phyloP scores from a whole-genome alignment of 2,888 invertebrate species.

The Sceliomorpha sp. region DNA sequence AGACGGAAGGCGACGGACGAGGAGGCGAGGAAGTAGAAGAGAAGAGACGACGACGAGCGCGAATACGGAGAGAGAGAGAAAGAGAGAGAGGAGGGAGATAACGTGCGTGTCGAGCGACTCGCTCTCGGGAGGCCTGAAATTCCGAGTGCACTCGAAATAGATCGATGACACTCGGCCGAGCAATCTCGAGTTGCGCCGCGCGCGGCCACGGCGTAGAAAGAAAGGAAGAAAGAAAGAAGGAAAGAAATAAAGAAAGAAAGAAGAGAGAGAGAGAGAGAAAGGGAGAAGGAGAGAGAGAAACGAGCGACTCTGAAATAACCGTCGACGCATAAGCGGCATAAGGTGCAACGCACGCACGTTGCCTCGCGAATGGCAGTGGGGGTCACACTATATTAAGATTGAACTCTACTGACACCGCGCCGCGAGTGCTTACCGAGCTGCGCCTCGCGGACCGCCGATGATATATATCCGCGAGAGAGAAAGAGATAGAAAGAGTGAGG shows the following conservation, averaged over 20 bases:
- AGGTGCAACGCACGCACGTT: conserved; percentile 72
- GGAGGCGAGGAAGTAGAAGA: conserved; percentile 10
- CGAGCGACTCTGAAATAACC: conserved; percentile 71
- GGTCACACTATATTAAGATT: conserved; percentile 80
- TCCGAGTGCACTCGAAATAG: conserved; percentile 78
- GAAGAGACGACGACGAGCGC: not conserved
- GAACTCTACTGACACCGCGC: conserved; percentile 78
- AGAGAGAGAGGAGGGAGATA: conserved; percentile 5
- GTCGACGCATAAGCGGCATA: conserved; percentile 60
- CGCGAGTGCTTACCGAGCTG: conserved; percentile 16
- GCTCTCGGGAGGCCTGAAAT: conserved; percentile 72
- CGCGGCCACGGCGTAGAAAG: conserved; percentile 24
- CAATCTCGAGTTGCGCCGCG: conserved; percentile 66
- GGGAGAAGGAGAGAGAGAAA: conserved; percentile 44
- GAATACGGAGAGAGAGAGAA: not conserved
- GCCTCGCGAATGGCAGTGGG: conserved; percentile 75
- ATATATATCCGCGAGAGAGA: conserved; percentile 45
- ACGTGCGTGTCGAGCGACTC: conserved; percentile 13
- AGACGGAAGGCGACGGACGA: conserved; percentile 1
- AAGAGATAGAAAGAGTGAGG: conserved; percentile 6
- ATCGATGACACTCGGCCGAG: conserved; percentile 79
- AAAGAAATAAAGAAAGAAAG: conserved; percentile 7
- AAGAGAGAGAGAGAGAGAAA: conserved; percentile 34
- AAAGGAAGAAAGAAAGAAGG: conserved; percentile 29
- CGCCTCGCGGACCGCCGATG: conserved; percentile 43